Evolutionary conservation across 2,888 invertebrate species (phyloP), one percentile per base, ranked within the genome.

Genomic region (Leptinotarsa rubiginosa): DNA sequence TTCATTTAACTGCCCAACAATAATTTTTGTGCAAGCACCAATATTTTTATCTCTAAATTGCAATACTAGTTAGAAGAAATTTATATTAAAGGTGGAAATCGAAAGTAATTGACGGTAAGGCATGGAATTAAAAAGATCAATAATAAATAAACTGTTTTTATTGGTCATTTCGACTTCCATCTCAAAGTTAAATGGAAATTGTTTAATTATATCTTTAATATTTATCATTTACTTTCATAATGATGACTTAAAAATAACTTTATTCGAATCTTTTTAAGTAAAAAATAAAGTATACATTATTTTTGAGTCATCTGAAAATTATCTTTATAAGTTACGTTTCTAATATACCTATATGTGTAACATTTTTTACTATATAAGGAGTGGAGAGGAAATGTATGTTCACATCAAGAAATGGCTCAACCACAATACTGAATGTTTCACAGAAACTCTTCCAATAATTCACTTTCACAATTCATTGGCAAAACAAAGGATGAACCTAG

Each of bases 11-110:
- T 81, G 81, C 80, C 81, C 80, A 83, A 83, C 83, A 83, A 81
- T 83, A 78, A 81, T 80, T 81, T 84, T 82, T 83, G 85, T 85
- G 85, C 85, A 85, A 85, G 85, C 85, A 85, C 85, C 85, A 84
- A 84, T 84, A 81, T 79, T 75, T 79, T 79, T 75, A 76, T 77
- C 76, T 81, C 80, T 81, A 82, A 72, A 79, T 80, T 79, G 79
- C 78, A 78, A 78, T 82, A 79, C 76, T 79, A 80, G 73, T 81
- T 78, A 75, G 77, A 78, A 78, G 77, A 72, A 75, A 65, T 77
- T 74, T 74, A 62, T 22, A 74, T 77, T 78, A 76, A 75, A 80
- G 77, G 75, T 80, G 80, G 76, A 79, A 79, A 71, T 77, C 75
- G 76, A 75, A 79, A 75, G 68, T 73, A 76, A 75, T 73, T 64